Conservation (phyloP, 2,888 invertebrate genomes). For the Pristionchus entomophagus region DNA sequence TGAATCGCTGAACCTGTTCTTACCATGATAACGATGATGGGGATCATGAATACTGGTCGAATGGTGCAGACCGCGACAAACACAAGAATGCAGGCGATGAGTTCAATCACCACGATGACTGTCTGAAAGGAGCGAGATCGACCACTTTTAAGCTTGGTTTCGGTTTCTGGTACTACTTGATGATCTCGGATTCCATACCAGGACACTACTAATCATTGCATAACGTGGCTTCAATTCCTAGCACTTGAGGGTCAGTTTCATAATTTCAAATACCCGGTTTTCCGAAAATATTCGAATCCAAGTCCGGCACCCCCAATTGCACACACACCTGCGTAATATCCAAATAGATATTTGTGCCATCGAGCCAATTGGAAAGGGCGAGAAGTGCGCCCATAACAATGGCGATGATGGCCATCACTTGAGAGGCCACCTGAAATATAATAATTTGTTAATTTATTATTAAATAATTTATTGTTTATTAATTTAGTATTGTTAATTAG, state of each 20-base stretch:
- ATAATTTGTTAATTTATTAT: background rate
- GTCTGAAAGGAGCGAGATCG: background rate
- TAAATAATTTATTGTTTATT: background rate
- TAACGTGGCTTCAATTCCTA: too few species aligned
- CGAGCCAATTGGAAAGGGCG: background rate
- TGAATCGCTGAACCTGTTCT: too few species aligned
- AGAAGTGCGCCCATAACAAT: background rate
- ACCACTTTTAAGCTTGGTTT: too few species aligned
- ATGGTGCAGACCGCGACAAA: background rate
- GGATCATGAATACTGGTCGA: background rate
- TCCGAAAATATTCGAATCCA: too few species aligned
- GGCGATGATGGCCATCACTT: background rate
- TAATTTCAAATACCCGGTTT: too few species aligned
- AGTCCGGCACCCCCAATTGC: too few species aligned
- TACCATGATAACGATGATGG: background rate
- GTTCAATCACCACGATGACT: background rate
- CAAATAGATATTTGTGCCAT: too few species aligned
- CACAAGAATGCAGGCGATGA: background rate
- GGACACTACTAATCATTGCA: too few species aligned
- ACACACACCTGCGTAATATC: too few species aligned
- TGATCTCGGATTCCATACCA: too few species aligned
- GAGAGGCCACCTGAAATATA: background rate
- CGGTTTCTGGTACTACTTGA: too few species aligned
- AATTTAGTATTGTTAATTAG: background rate
- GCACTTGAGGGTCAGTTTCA: too few species aligned